phyloP scores from a whole-genome alignment of 2,797 vertebrate genomes.

The Poecilia velifera region DNA sequence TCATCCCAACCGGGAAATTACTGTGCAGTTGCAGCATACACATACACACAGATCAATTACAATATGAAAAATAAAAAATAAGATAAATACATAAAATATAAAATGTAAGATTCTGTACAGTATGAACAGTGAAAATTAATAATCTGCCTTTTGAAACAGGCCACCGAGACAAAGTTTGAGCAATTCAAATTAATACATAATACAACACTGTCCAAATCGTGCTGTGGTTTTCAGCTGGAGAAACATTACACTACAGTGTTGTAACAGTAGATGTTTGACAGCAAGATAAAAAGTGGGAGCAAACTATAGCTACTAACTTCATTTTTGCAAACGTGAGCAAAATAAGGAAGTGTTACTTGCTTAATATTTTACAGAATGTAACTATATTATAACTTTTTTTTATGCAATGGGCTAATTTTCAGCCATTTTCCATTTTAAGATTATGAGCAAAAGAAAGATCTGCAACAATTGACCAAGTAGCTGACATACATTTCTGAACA shows the following conservation, averaged over 20 bases:
- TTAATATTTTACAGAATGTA: not conserved
- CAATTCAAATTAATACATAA: constrained; percentile 25
- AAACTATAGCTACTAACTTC: constrained; percentile 9
- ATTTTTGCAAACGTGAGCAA: not conserved
- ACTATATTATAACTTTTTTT: not conserved
- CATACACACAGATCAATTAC: no score
- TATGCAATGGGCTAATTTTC: not conserved
- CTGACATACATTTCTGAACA: constrained; percentile 19
- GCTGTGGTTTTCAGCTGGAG: constrained; percentile 10
- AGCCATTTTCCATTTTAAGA: not conserved
- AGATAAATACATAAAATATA: no score
- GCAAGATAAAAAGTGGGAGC: constrained; percentile 15
- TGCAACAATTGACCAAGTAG: constrained; percentile 7
- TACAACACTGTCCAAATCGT: constrained; percentile 23
- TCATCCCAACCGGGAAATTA: no score
- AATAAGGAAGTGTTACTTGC: not conserved
- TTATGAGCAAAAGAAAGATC: constrained; percentile 1
- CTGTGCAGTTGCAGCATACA: no score
- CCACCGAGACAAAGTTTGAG: constrained; percentile 9
- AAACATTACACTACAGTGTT: constrained; percentile 37
- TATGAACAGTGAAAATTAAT: no score
- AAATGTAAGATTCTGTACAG: no score
- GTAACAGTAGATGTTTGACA: constrained; percentile 39
- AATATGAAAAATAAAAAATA: no score
- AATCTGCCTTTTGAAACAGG: constrained; percentile 21